phyloP scores from a whole-genome alignment of 2,888 invertebrate species.

The Drosophila meridionalis region DNA sequence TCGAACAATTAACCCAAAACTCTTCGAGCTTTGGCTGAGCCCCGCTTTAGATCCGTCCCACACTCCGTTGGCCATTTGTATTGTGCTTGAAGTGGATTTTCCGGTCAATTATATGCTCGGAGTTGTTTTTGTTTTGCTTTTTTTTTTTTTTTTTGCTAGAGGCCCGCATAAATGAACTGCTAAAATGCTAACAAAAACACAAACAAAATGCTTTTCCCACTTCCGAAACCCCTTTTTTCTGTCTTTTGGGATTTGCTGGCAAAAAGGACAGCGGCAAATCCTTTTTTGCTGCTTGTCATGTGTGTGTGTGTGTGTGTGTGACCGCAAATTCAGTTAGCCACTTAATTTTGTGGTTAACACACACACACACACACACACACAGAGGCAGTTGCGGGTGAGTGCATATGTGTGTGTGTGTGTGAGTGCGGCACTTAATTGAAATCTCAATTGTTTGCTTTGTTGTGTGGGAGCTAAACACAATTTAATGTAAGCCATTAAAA shows the following conservation, averaged over 20 bases:
- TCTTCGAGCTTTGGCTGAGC: slow-evolving; percentile 4
- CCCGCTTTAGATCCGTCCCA: slow-evolving; percentile 11
- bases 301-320: slow-evolving; percentile 21
- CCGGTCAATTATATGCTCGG: slow-evolving; percentile 62
- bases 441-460: slow-evolving; percentile 54
- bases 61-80: slow-evolving; percentile 48
- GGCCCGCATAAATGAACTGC: slow-evolving; percentile 71
- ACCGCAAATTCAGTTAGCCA: slow-evolving; percentile 80
- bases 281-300: slow-evolving; percentile 23
- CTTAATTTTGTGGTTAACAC: slow-evolving; percentile 82
- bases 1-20: slow-evolving; percentile 29
- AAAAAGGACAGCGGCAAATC: slow-evolving; percentile 59
- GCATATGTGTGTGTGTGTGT: background rate
- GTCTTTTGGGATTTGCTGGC: slow-evolving; percentile 63
- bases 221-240: slow-evolving; percentile 61
- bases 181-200: slow-evolving; percentile 75
- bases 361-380: slow-evolving; percentile 14
- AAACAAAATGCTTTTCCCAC: slow-evolving; percentile 49
- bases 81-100: slow-evolving; percentile 62
- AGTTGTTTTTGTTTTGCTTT: slow-evolving; percentile 5
- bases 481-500: slow-evolving; percentile 36
- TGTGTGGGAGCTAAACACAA: slow-evolving; percentile 24
- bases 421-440: slow-evolving; percentile 66
- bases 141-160: slow-evolving; percentile 15
- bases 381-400: slow-evolving; percentile 4